Evolutionary conservation across 2,888 invertebrate genomes (phyloP).

Genomic region (Aplocera efformata): DNA sequence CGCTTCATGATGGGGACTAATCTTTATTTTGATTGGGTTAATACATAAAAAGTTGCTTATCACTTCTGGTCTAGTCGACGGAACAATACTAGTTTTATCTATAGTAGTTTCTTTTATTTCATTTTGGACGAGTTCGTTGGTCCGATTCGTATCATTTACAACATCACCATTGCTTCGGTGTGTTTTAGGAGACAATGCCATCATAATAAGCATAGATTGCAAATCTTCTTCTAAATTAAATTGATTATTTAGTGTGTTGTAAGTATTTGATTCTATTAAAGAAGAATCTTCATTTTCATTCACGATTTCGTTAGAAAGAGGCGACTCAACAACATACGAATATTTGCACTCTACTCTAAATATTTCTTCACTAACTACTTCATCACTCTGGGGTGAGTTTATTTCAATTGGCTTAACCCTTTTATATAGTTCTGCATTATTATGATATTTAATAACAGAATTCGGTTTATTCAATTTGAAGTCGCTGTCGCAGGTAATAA

Average conservation of each 20-base stretch:
- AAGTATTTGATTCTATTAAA: constrained; percentile 13
- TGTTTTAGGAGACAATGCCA: constrained; percentile 51
- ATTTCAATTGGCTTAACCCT: constrained; percentile 15
- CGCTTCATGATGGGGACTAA: constrained; percentile 38
- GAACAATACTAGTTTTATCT: not conserved
- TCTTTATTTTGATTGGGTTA: constrained; percentile 44
- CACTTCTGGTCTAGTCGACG: constrained; percentile 19
- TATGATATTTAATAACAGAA: constrained; percentile 27
- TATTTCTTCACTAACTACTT: constrained; percentile 32
- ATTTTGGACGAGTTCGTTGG: constrained; percentile 20
- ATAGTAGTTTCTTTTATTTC: constrained; percentile 5
- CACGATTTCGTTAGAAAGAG: constrained; percentile 7
- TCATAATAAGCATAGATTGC: constrained; percentile 59
- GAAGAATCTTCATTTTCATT: constrained; percentile 15
- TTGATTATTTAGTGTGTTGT: constrained; percentile 7
- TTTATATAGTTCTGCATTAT: constrained; percentile 21
- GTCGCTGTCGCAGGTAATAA: constrained; percentile 45
- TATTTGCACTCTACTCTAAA: constrained; percentile 38
- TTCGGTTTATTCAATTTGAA: constrained; percentile 50
- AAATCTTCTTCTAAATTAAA: constrained; percentile 40
- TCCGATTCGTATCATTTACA: constrained; percentile 8
- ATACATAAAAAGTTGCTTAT: constrained; percentile 46
- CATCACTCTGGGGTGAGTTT: constrained; percentile 28
- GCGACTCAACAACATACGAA: constrained; percentile 18
- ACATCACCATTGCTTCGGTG: constrained; percentile 19